Evolutionary conservation across 2,113 vertebrate genomes (phyloP).

Genomic region (Trinectes maculatus): DNA sequence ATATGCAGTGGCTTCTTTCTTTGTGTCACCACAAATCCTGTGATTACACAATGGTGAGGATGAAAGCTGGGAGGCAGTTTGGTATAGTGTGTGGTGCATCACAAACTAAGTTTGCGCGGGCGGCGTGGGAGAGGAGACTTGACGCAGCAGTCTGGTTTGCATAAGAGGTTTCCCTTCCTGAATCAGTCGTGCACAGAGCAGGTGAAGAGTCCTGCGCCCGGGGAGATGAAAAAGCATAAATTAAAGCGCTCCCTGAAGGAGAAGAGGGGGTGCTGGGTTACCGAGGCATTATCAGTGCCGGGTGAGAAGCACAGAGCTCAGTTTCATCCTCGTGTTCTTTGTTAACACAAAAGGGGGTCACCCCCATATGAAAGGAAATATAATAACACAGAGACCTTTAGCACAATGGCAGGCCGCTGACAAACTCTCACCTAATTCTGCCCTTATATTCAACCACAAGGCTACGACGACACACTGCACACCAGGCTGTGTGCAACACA

Average conservation of each 20-base stretch:
- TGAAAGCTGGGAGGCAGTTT: not conserved
- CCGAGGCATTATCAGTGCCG: conserved; percentile 73
- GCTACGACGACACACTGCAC: conserved; percentile 38
- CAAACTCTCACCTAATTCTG: conserved; percentile 77
- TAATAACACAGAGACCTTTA: conserved; percentile 73
- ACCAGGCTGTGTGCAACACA: conserved; percentile 49
- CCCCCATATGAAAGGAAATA: conserved; percentile 78
- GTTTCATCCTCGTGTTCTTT: conserved; percentile 82
- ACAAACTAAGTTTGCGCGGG: conserved; percentile 43
- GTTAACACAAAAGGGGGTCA: conserved; percentile 84
- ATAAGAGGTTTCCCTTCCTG: conserved; percentile 66
- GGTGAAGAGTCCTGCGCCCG: conserved; percentile 75
- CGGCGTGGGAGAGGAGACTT: conserved; percentile 56
- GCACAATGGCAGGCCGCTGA: conserved; percentile 76
- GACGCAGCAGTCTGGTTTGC: conserved; percentile 75
- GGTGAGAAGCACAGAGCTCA: conserved; percentile 76
- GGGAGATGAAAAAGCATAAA: conserved; percentile 83
- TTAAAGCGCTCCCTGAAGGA: conserved; percentile 79
- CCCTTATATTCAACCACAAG: conserved; percentile 56
- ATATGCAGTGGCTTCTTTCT: not conserved
- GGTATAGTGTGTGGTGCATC: too few relatives aligned
- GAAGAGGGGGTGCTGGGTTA: conserved; percentile 73
- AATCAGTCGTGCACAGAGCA: conserved; percentile 70
- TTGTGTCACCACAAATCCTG: not conserved
- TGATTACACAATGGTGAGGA: not conserved